Percentiles rank a stretch among this genome's conserved stretches.
Evolutionary conservation across 2,888 invertebrate species (phyloP).

Genomic region (Hypsopygia costalis): DNA sequence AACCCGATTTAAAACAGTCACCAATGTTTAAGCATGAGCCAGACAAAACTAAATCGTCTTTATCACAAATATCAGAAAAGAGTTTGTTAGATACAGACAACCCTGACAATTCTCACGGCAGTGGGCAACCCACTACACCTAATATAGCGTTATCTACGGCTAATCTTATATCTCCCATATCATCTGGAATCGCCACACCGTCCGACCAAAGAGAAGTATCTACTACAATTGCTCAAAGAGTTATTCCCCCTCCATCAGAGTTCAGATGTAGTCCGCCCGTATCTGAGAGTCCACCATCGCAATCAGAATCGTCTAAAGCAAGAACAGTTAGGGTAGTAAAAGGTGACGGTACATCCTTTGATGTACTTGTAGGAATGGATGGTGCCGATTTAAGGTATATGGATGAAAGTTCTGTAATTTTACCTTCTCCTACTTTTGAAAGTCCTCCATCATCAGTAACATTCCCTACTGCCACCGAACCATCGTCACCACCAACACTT

Average conservation of each 20-base stretch:
- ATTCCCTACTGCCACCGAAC: conserved; percentile 81
- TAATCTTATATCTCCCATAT: conserved; percentile 58
- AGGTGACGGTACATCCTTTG: conserved; percentile 83
- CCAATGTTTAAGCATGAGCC: conserved; percentile 54
- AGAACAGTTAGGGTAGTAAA: conserved; percentile 78
- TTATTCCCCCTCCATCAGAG: conserved; percentile 87
- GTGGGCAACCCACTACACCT: conserved; percentile 46
- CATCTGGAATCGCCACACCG: conserved; percentile 66
- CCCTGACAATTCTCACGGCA: conserved; percentile 54
- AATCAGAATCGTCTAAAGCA: conserved; percentile 76
- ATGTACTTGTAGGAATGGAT: conserved; percentile 89
- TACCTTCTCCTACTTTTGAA: conserved; percentile 89
- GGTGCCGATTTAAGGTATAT: conserved; percentile 93
- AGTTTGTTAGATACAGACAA: conserved; percentile 83
- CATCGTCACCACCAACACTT: conserved; percentile 80
- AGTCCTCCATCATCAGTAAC: conserved; percentile 86
- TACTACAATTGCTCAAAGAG: conserved; percentile 82
- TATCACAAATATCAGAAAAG: conserved; percentile 83
- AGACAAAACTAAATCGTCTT: conserved; percentile 61
- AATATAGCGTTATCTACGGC: conserved; percentile 50
- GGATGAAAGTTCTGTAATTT: conserved; percentile 94
- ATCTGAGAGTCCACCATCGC: conserved; percentile 83
- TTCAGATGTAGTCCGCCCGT: conserved; percentile 85
- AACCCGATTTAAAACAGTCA: conserved; percentile 57
- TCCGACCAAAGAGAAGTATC: conserved; percentile 66